Evolutionary conservation across 2,113 vertebrate species (phyloP).

Genomic region (Panthera leo): DNA sequence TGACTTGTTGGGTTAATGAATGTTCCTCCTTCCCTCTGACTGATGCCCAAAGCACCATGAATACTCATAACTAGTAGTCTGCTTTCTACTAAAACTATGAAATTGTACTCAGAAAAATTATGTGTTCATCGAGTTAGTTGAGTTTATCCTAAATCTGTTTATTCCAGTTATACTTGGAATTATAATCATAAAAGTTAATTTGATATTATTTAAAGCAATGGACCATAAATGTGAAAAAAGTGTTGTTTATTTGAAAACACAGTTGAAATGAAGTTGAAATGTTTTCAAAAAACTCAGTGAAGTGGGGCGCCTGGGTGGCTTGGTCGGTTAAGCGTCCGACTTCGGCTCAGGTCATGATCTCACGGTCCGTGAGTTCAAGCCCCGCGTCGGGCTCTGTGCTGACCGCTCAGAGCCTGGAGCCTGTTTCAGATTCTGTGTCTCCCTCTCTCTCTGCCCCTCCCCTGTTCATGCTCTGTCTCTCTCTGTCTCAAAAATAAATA

Average conservation of each 20-base stretch:
- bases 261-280: not conserved
- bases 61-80: not conserved
- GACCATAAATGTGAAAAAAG: not conserved
- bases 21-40: not conserved
- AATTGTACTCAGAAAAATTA: not conserved
- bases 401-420: too few relatives aligned
- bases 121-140: not conserved
- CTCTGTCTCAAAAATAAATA: too few relatives aligned
- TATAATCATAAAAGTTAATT: slow-evolving; percentile 35
- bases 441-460: too few relatives aligned
- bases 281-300: not conserved
- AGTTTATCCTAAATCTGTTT: not conserved
- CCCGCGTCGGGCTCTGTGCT: too few relatives aligned
- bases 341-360: too few relatives aligned
- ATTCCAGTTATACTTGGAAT: not conserved
- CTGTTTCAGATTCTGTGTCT: too few relatives aligned
- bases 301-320: not conserved
- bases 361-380: too few relatives aligned
- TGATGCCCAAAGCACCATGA: not conserved
- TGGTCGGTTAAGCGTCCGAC: too few relatives aligned
- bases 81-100: not conserved
- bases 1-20: not conserved
- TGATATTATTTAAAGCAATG: not conserved
- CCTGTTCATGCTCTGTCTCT: too few relatives aligned
- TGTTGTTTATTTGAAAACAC: slow-evolving; percentile 16